These are phyloP conservation scores for Sicus ferrugineus DNA, from an alignment of 2,888 invertebrate species.

Conservation along the genomic window DNA sequence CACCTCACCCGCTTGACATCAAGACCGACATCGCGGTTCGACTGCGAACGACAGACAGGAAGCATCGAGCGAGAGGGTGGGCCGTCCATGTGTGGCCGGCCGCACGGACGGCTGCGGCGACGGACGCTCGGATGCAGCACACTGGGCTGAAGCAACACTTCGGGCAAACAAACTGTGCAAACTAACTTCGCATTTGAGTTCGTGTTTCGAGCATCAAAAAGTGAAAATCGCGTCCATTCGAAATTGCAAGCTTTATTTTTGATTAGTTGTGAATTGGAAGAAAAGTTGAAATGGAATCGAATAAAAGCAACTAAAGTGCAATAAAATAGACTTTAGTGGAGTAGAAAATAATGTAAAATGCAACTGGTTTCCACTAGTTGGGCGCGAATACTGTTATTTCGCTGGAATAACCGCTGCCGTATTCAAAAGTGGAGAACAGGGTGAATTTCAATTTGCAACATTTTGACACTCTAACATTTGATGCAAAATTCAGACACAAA, in stretches of 20 bases:
- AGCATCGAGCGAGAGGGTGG: neutral
- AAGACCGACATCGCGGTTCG: conserved; percentile 5
- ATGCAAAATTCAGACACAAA: too few species aligned
- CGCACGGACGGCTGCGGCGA: neutral
- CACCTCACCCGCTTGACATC: conserved; percentile 11
- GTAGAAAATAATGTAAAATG: too few species aligned
- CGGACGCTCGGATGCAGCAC: neutral
- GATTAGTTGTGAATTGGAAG: conserved; percentile 4
- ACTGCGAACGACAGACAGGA: neutral
- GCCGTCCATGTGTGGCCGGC: neutral
- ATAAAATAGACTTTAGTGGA: neutral
- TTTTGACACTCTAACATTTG: too few species aligned
- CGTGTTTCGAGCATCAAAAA: too few species aligned
- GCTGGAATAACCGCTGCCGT: too few species aligned
- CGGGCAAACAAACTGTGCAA: conserved; percentile 10
- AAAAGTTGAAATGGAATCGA: neutral
- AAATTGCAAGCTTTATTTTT: conserved; percentile 9
- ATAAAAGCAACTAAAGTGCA: neutral
- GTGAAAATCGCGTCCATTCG: conserved; percentile 14
- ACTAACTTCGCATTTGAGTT: neutral
- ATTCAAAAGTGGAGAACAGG: too few species aligned
- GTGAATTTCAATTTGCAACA: too few species aligned
- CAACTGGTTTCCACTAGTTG: too few species aligned
- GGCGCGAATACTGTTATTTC: too few species aligned
- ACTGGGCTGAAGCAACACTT: neutral